These are phyloP conservation scores for Serranus cabrilla DNA, from an alignment of 2,797 vertebrate species.

Conservation along the genomic window DNA sequence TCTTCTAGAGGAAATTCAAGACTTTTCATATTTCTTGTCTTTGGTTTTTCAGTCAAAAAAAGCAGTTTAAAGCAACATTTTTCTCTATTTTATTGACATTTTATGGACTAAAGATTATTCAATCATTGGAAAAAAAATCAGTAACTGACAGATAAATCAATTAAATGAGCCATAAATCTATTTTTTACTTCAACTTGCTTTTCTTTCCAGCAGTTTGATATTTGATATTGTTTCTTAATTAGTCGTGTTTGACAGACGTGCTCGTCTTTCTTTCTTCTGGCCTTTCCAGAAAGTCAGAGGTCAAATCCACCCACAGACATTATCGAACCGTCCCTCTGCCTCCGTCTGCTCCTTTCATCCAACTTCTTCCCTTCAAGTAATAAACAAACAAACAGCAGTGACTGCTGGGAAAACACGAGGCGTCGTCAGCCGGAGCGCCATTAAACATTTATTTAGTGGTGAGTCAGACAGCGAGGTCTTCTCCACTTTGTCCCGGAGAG, in stretches of 20 bases:
- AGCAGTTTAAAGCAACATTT: neutral
- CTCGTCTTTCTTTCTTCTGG: conserved; percentile 27
- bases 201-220: neutral
- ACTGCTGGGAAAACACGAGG: conserved; percentile 39
- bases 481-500: conserved; percentile 26
- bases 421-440: conserved; percentile 31
- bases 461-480: conserved; percentile 25
- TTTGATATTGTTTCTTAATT: neutral
- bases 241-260: neutral
- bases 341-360: conserved; percentile 51
- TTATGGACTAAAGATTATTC: neutral
- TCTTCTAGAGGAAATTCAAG: neutral
- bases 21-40: neutral
- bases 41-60: neutral
- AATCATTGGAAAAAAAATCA: neutral
- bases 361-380: conserved; percentile 25
- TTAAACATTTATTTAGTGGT: conserved; percentile 41
- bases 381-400: conserved; percentile 30
- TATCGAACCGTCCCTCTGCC: conserved; percentile 48
- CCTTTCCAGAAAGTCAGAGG: conserved; percentile 64
- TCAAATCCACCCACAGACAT: conserved; percentile 60
- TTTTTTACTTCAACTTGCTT: neutral
- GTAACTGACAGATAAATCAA: neutral
- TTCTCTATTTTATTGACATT: neutral
- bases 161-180: conserved; percentile 3